Percentiles rank a stretch among this genome's conserved stretches.
Evolutionary conservation across 1,140 invertebrate species (phyloP).

Genomic region (Pinna nobilis): DNA sequence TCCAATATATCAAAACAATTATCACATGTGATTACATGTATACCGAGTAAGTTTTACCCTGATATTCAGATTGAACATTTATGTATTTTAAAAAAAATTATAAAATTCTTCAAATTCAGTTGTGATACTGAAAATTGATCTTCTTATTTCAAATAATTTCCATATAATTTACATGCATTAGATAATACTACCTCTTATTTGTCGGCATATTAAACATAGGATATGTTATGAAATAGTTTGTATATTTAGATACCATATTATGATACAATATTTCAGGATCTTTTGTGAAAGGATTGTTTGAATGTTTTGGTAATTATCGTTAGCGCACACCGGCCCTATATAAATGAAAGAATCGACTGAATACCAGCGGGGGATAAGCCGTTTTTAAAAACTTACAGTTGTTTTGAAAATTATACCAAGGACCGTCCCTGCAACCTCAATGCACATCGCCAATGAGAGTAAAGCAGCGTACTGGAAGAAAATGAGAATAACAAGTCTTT

Average conservation of each 20-base stretch:
- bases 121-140: no score
- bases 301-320: background rate
- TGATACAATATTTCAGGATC: background rate
- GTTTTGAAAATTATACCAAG: constrained; percentile 37
- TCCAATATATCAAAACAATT: no score
- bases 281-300: background rate
- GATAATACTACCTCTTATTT: no score
- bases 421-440: constrained; percentile 34
- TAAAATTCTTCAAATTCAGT: no score
- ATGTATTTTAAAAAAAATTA: no score
- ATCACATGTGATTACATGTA: no score
- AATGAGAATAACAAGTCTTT: background rate
- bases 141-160: no score
- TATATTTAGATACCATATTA: background rate
- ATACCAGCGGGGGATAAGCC: background rate
- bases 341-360: background rate
- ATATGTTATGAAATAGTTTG: background rate
- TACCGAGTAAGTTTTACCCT: no score
- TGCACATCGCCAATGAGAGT: constrained; percentile 19
- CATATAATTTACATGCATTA: no score
- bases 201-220: background rate
- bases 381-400: constrained; percentile 1
- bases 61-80: no score
- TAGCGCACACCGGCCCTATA: background rate
- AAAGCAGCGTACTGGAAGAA: constrained; percentile 28